Evolutionary conservation across 1,140 invertebrate species (phyloP), one percentile per base, ranked within the genome.

Genomic region (Orius laevigatus): DNA sequence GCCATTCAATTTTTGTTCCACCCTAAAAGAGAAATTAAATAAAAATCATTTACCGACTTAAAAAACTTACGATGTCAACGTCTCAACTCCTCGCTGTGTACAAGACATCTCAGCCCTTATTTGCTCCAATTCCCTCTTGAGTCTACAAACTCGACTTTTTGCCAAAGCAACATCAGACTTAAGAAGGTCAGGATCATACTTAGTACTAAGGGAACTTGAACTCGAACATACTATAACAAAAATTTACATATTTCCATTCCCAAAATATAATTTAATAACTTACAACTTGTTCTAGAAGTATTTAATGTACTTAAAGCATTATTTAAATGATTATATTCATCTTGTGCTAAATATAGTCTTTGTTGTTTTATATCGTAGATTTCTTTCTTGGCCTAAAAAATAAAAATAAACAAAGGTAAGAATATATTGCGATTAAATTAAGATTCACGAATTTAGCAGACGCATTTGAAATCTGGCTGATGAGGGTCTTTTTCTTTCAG

Each of bases 291-390:
- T 54, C 83, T 74, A 40, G 84, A 87, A 39, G 82, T 79, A 35
- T 79, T 81, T 45, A 88, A 70, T 33, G 82, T 85, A n/a, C 76
- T 75, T 12, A 89, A 66, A 12, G 83, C 81, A 62, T 86, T 84
- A 66, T 87, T 91, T 4, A 96, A 74, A 63, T 94, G 85, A 63
- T 91, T 87, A 69, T 89, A 96, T 67, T 97, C 90, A 65, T 95
- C 90, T 63, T 95, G 87, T 34, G 91, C 91, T 55, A 95, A 69
- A 57, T 80, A 79, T 46, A 96, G 67, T 60, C 91, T 76, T 66
- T 94, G 87, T 63, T 92, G 85, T 67, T 96, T 97, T 33, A 97
- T 79, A 66, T 91, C 84, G 66, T 84, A 89, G 60, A 94, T 94
- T 69, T 96, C 91, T 66, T 90, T 88, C 67, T 95, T 95, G 48